Evolutionary conservation across 2,113 vertebrate genomes (phyloP).

Genomic region (Hystrix brachyura): DNA sequence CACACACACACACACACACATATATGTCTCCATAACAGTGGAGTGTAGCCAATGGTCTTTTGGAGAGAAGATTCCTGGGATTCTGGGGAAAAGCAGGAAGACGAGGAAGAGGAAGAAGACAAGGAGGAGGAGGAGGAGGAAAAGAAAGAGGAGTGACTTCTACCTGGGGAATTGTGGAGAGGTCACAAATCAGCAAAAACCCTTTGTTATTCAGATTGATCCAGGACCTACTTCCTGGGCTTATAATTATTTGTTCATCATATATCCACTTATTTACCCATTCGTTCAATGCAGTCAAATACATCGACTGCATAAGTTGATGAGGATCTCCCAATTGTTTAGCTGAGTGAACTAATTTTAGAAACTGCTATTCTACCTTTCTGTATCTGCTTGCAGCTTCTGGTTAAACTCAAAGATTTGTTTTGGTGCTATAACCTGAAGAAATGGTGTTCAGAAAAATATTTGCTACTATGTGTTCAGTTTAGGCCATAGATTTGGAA

Average conservation of each 20-base stretch:
- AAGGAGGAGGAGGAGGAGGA: not conserved
- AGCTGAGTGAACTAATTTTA: not conserved
- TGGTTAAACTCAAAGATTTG: not conserved
- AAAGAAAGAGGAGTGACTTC: too few relatives aligned
- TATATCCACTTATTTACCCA: not conserved
- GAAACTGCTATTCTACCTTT: not conserved
- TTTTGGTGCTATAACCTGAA: constrained; percentile 15
- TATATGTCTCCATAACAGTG: too few relatives aligned
- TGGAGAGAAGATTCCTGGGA: not conserved
- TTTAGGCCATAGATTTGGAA: not conserved
- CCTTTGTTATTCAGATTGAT: not conserved
- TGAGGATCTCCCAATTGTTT: not conserved
- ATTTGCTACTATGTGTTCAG: not conserved
- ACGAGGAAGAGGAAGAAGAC: not conserved
- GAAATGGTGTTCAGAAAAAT: not conserved
- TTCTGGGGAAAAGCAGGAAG: not conserved
- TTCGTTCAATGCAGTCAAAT: not conserved
- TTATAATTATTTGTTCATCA: not conserved
- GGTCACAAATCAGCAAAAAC: not conserved
- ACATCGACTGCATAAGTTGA: not conserved
- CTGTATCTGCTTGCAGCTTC: not conserved
- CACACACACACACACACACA: not conserved
- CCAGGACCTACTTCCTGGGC: not conserved
- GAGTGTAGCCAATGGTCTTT: not conserved
- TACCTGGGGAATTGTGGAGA: not conserved